Evolutionary conservation across 2,113 vertebrate species (phyloP), one percentile per base, ranked within the genome.

Genomic region (Rana temporaria): DNA sequence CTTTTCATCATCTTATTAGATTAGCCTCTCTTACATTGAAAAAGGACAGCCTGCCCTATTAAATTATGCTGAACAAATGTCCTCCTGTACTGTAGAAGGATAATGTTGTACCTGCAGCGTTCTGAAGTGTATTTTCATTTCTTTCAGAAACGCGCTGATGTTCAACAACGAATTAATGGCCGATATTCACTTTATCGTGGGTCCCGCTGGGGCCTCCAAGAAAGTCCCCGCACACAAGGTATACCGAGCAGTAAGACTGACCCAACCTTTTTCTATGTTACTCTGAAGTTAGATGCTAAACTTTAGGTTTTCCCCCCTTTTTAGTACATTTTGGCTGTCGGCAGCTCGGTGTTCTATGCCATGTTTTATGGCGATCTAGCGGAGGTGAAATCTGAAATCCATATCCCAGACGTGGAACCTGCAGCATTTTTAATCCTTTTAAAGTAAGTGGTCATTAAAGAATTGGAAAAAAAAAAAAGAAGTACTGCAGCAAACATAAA

Each of bases 111-210:
- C 69, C 1, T 26, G 52, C 22, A 55, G 38, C 22, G 26, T 48
- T 26, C 30, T 4, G 24, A 30, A 18, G 32, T 20, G 22, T 73
- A 17, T 53, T 78, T 80, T 64, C 26, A 55, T 82, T 78, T 63
- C 83, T 53, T 87, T 68, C 89, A 99, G 98, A 93, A 99, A 99
- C 86, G 97, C 98, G 70, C 90, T 97, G 85, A 99, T 99, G 97
- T 99, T 97, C 88, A 99, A 99, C 92, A 99, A 96, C 88, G 98
- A 99, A 90, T 96, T 97, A 87, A 99, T 99, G 98, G 97, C 98
- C 0, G 98, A 99, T 19, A 94, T 99, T 81, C 97, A 98, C 92
- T 98, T 99, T 91, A 87, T 99, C 17, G 97, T 99, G 20, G 98
- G 98, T 38, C 93, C 96, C 2, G 80, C 89, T 53, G 97, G 96